phyloP scores from a whole-genome alignment of 2,888 invertebrate species.

The Folsomia manolachei region DNA sequence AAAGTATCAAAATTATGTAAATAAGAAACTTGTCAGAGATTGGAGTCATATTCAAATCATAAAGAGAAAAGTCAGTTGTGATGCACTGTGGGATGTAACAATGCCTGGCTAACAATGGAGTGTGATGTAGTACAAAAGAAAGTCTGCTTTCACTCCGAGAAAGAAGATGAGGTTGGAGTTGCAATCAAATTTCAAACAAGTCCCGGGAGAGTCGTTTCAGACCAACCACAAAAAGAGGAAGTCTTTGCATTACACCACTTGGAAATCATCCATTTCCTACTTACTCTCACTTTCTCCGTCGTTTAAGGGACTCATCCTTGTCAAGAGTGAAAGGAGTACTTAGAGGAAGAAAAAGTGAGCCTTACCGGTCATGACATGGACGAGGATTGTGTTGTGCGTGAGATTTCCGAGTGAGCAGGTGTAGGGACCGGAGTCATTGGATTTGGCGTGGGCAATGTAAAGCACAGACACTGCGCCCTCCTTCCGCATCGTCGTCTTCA shows the following conservation, averaged over 20 bases:
- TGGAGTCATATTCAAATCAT: background rate
- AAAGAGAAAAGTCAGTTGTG: background rate
- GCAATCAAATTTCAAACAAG: background rate
- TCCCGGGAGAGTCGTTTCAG: background rate
- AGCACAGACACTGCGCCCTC: constrained; percentile 68
- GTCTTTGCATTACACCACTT: background rate
- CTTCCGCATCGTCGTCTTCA: constrained; percentile 73
- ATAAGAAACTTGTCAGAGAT: too few species aligned
- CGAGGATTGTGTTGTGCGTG: constrained; percentile 62
- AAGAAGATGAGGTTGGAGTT: too few species aligned
- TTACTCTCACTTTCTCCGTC: background rate
- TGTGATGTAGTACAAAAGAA: too few species aligned
- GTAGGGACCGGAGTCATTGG: constrained; percentile 75
- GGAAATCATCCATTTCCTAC: constrained; percentile 15
- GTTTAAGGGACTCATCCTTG: background rate
- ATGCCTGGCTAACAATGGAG: too few species aligned
- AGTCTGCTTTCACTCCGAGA: too few species aligned
- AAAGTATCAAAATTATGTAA: too few species aligned
- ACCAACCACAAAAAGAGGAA: background rate
- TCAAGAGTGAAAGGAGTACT: too few species aligned
- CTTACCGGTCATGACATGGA: constrained; percentile 75
- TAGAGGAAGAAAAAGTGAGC: background rate
- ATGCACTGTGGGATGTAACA: background rate
- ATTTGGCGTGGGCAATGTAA: constrained; percentile 75
- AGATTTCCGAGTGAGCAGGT: constrained; percentile 65